A percentile compares a stretch with the other conserved stretches of the same genome.
These are phyloP conservation scores for Trichechus manatus DNA, from an alignment of 2,113 vertebrate genomes.

Conservation along the genomic window DNA sequence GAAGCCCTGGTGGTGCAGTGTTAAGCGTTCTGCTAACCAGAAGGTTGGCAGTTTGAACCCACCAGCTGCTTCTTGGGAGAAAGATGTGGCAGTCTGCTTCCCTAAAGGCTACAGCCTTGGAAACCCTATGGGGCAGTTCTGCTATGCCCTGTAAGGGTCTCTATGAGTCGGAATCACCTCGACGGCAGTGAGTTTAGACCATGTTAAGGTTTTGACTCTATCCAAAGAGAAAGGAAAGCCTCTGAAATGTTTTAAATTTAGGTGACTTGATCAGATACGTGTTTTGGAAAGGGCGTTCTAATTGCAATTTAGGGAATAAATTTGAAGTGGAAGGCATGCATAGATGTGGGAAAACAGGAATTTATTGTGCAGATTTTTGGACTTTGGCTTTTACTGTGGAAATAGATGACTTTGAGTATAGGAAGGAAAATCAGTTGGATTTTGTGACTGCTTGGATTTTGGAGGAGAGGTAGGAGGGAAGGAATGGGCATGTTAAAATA, in stretches of 20 bases:
- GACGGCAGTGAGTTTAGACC: not conserved
- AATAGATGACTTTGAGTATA: not conserved
- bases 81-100: too few relatives aligned
- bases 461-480: not conserved
- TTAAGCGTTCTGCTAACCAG: too few relatives aligned
- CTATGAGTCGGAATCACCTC: too few relatives aligned
- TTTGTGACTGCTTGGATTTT: constrained; percentile 9
- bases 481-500: not conserved
- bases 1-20: not conserved
- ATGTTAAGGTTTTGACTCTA: not conserved
- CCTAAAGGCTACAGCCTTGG: too few relatives aligned
- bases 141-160: too few relatives aligned
- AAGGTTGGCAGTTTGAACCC: too few relatives aligned
- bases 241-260: constrained; percentile 28
- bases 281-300: constrained; percentile 20
- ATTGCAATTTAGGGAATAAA: not conserved
- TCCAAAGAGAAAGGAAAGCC: not conserved
- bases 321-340: not conserved
- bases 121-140: too few relatives aligned
- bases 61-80: too few relatives aligned
- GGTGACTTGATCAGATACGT: not conserved
- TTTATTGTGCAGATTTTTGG: constrained; percentile 51
- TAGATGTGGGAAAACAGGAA: not conserved
- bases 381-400: not conserved
- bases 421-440: not conserved